These are phyloP conservation scores for Dolichotis patagonum DNA, from an alignment of 2,113 vertebrate genomes.

Conservation along the genomic window DNA sequence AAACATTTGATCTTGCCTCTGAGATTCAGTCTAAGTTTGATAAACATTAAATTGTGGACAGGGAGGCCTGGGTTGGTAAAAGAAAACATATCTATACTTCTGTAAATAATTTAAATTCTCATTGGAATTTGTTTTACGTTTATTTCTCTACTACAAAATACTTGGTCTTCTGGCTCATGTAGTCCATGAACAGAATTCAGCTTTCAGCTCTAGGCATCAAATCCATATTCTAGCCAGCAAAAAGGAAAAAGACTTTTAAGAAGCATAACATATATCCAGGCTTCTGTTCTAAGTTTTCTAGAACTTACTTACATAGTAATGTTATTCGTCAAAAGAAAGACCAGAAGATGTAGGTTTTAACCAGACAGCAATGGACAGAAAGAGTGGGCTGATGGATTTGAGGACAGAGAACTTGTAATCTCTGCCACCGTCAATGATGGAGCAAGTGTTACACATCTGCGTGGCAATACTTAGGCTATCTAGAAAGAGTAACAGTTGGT, in stretches of 20 bases:
- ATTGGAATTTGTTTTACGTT: not conserved
- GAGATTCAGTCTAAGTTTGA: not conserved
- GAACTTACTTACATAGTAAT: not conserved
- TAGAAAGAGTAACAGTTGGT: not conserved
- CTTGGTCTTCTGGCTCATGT: not conserved
- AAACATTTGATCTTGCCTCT: not conserved
- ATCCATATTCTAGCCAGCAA: not conserved
- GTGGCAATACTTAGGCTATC: not conserved
- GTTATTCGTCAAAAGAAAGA: not conserved
- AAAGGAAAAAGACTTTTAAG: not conserved
- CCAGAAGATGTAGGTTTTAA: not conserved
- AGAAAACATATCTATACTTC: not conserved
- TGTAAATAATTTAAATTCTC: not conserved
- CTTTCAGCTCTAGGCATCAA: not conserved
- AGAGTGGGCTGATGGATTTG: not conserved
- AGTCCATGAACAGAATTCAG: not conserved
- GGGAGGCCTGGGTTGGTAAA: not conserved
- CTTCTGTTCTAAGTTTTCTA: not conserved
- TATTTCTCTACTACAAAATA: not conserved
- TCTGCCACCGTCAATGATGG: not conserved
- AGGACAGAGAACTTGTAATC: not conserved
- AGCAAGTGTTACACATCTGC: not conserved
- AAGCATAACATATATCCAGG: too few species aligned
- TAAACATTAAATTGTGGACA: not conserved
- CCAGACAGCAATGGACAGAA: not conserved